Evolutionary conservation across 2,113 vertebrate genomes (phyloP).

Genomic region (Empidonax traillii): DNA sequence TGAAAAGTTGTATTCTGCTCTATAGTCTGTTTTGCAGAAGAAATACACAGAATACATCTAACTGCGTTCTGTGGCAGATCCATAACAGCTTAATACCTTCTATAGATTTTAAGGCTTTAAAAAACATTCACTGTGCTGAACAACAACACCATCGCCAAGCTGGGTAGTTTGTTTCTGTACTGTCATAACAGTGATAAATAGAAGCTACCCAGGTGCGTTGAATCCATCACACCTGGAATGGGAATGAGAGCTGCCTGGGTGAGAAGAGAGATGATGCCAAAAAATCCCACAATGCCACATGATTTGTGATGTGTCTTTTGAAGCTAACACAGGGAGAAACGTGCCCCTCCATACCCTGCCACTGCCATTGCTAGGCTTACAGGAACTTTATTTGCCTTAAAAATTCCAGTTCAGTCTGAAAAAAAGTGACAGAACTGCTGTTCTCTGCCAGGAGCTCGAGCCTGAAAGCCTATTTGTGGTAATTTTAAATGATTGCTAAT

Average conservation of each 20-base stretch:
- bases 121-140: not conserved
- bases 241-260: not conserved
- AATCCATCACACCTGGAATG: not conserved
- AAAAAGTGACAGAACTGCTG: not conserved
- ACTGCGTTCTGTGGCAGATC: not conserved
- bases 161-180: not conserved
- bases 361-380: not conserved
- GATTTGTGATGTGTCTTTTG: not conserved
- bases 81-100: not conserved
- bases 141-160: not conserved
- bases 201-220: not conserved
- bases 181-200: not conserved
- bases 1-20: not conserved
- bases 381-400: not conserved
- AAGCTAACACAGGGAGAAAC: rapidly evolving
- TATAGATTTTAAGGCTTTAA: not conserved
- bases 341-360: not conserved
- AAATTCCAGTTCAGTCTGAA: not conserved
- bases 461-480: not conserved
- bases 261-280: not conserved
- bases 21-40: not conserved
- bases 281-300: rapidly evolving
- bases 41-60: not conserved
- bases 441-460: not conserved
- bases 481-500: not conserved